Evolutionary conservation across 1,140 invertebrate species (phyloP).

Genomic region (Eciton burchellii): DNA sequence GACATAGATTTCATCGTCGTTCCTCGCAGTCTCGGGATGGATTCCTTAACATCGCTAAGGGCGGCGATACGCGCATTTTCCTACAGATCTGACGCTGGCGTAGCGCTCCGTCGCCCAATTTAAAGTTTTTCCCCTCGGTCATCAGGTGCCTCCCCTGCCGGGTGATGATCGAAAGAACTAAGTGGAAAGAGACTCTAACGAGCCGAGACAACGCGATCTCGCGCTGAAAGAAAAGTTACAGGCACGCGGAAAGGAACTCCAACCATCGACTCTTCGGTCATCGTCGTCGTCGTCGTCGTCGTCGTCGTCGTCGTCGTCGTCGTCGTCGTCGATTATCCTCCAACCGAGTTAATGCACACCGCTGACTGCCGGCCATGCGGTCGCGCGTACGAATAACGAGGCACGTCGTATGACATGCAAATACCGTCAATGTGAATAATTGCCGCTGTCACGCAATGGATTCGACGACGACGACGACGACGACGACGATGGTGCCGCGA

Average conservation of each 20-base stretch:
- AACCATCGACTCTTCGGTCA: conserved; percentile 20
- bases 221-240: conserved; percentile 52
- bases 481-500: conserved; percentile 10
- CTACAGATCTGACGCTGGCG: not conserved
- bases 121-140: conserved; percentile 43
- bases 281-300: not conserved
- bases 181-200: conserved; percentile 42
- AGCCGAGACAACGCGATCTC: conserved; percentile 40
- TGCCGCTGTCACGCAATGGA: conserved; percentile 78
- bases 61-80: not conserved
- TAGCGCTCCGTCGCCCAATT: conserved; percentile 24
- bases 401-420: conserved; percentile 75
- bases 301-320: conserved; percentile 10
- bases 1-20: not conserved
- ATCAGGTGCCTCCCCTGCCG: conserved; percentile 10
- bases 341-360: conserved; percentile 42
- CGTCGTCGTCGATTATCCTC: conserved; percentile 24
- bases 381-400: conserved; percentile 41
- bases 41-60: conserved; percentile 20
- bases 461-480: conserved; percentile 21
- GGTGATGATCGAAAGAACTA: conserved; percentile 42
- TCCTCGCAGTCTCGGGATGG: not conserved
- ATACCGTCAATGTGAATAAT: conserved; percentile 75
- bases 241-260: not conserved
- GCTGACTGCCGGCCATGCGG: conserved; percentile 38